Base-by-base conservation (phyloP, 2,113 vertebrate genomes). In the Chloroceryle aenea region DNA sequence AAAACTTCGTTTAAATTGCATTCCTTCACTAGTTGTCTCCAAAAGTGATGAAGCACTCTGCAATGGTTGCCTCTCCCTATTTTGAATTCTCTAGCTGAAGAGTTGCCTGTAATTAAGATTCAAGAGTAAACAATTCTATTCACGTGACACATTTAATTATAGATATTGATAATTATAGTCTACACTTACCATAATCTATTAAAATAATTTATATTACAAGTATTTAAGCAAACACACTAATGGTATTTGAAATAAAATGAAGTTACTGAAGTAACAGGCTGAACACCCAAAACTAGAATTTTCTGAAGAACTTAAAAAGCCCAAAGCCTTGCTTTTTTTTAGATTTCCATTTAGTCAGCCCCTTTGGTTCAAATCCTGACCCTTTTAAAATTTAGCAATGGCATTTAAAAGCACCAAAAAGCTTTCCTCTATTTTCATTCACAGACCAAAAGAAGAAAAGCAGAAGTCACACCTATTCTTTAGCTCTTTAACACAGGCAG, bases 81-180 rank as follows among this genome's bases (percentile, higher is more conserved):
- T 93, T 81, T 84, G 64, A 92, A 96, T 90, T 93, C 83, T 93
- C 76, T 84, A 84, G 78, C 36, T 93, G 81, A 95, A 91, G 75
- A 96, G 68, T 56, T 95, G 87, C 47, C 83, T 96, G 76, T 86
- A 97, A 93, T 96, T 94, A 96, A 94, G 88, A 94, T 91, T 68
- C 94, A 96, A 90, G 87, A 87, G 78, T 94, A 95, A 94, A 96
- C 88, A 96, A 52, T 92, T 89, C 87, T 80, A 94, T 91, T 96
- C 86, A 63, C 61, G 74, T 45, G 61, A 92, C 20, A 95, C n/a
- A 67, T 84, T 92, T 90, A 95, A 96, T 96, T 95, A 96, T n/a
- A 95, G 82, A 85, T 92, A 94, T 52, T 88, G 68, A 81, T 84
- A 92, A 97, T 95, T 93, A 87, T 7, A 83, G 71, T 52, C 87